Evolutionary conservation across 2,888 invertebrate species (phyloP), one percentile per base, ranked within the genome.

Genomic region (Scaptomyza caliginosa): DNA sequence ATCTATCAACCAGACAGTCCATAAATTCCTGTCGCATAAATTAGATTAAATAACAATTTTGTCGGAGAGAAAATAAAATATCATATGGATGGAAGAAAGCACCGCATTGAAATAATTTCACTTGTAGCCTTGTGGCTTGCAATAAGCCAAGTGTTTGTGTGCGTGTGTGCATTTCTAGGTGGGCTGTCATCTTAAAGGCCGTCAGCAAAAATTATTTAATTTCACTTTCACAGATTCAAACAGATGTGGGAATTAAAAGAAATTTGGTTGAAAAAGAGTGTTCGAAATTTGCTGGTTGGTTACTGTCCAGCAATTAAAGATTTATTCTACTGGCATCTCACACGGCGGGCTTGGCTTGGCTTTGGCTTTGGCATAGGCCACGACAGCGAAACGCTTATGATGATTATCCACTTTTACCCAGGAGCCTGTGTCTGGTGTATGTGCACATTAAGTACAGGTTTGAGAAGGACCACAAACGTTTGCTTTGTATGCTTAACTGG

Each of bases 401-500:
- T 81, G 81, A 81, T 81, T 81, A 86, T 86, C 86, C 86, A 86
- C 81, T 81, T 81, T 81, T 81, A 86, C 81, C 84, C 67, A 67
- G 59, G 55, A 66, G 42, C 42, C 36, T 46, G 34, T 43, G 24
- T 43, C 32, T 42, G 38, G 10, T 30, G 32, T 40, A 17, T 50
- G 28, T n/a, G n/a, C 28, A 32, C n/a, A 38, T 64, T 49, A 40
- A 42, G 34, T 34, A 57, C 19, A 16, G 8, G 16, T 36, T 10
- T 10, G 36, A 23, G 21, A 23, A 42, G n/a, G n/a, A n/a, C n/a
- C n/a, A n/a, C n/a, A n/a, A n/a, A n/a, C n/a, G n/a, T n/a, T n/a
- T n/a, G n/a, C n/a, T n/a, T n/a, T n/a, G n/a, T n/a, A n/a, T n/a
- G 83, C 86, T 84, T 81, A 86, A 83, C 83, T 84, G 86, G 86